Percentiles rank a stretch among this genome's conserved stretches.
These are phyloP conservation scores for Cantharis lateralis DNA, from an alignment of 2,888 invertebrate genomes.

Conservation along the genomic window DNA sequence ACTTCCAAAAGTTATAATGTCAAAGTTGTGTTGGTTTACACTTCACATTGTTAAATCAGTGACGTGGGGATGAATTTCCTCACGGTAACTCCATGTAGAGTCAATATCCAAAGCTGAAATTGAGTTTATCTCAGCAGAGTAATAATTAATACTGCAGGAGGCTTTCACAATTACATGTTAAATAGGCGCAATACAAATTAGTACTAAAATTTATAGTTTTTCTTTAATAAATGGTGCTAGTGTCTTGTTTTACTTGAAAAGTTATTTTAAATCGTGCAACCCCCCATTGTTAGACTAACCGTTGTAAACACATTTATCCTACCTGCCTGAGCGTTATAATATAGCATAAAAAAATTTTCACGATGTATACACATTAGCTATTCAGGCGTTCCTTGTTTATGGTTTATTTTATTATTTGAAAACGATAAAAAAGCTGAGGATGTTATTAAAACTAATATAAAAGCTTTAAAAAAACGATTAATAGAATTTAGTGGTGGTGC, in stretches of 20 bases:
- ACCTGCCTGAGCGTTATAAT: not conserved
- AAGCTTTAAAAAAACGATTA: not conserved
- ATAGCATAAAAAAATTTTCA: not conserved
- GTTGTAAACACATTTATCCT: not conserved
- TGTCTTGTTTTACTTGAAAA: not conserved
- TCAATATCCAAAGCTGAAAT: not conserved
- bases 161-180: not conserved
- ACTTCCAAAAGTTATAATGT: not conserved
- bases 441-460: not conserved
- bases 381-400: not conserved
- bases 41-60: not conserved
- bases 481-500: not conserved
- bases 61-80: not conserved
- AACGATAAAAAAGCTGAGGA: not conserved
- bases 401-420: not conserved
- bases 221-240: not conserved
- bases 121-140: not conserved
- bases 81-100: not conserved
- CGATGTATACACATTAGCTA: not conserved
- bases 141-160: not conserved
- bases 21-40: not conserved
- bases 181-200: not conserved
- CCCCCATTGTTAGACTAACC: not conserved
- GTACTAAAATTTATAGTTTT: not conserved
- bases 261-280: not conserved